Base-by-base conservation (phyloP, 1,140 invertebrate genomes). In the Pseudomyrmex concolor region DNA sequence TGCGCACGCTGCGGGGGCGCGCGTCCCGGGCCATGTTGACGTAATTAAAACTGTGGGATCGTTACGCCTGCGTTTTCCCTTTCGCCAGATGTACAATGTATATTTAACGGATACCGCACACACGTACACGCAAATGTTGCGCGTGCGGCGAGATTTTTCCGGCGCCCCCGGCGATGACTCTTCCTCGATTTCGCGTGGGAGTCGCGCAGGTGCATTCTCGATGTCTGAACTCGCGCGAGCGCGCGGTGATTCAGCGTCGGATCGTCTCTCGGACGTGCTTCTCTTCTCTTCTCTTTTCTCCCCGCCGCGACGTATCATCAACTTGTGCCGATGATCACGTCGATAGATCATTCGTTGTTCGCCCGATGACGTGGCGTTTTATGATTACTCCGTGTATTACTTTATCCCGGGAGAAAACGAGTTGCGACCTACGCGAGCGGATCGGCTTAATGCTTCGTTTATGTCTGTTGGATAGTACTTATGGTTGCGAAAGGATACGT, bases 31-130 rank as follows among this genome's bases (percentile, higher is more conserved):
- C 66, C 83, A 78, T 60, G 83, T 85, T 83, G 87, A 83, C 86
- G 78, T 89, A 85, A 89, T 89, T 89, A 89, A 89, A 89, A 89
- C 84, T 89, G 85, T 88, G 78, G 84, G 78, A 85, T 88, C 62
- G 78, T 85, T 85, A 88, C 86, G 86, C 84, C 87, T 89, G 86
- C 86, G 84, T 85, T 88, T 88, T 76, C 74, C 84, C 86, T 85
- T 89, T 89, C 84, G 78, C 68, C 68, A 34, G 72, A 76, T 70
- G 50, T 45, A 34, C 50, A 34, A 2, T 19, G 12, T 22, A 4
- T n/a, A n/a, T 60, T 43, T n/a, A 66, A 22, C 10, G n/a, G 22
- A 70, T 34, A 34, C 0, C 19, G 13, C 62, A 70, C 59, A 60
- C 59, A 48, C 22, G 63, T 77, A 62, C 43, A 17, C 72, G 17